Evolutionary conservation across 1,140 invertebrate species (phyloP).

Genomic region (Anagrus nilaparvatae): DNA sequence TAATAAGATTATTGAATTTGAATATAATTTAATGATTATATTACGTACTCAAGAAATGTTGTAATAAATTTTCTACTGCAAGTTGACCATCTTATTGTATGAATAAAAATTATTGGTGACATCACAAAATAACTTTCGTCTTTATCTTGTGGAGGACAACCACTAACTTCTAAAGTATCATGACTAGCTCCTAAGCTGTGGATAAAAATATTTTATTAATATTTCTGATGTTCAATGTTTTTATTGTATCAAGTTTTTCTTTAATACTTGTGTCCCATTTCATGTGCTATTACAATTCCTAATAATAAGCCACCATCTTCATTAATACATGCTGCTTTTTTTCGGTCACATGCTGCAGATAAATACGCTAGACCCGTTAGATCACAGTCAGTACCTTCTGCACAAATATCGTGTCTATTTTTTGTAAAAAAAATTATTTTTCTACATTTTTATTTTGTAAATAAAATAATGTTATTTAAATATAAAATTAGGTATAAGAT

Average conservation of each 20-base stretch:
- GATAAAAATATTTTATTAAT: constrained; percentile 1
- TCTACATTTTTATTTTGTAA: background rate
- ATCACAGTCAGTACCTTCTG: constrained; percentile 47
- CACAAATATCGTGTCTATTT: constrained; percentile 54
- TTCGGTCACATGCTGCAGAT: constrained; percentile 52
- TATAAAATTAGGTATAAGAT: too few species aligned
- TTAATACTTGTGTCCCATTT: constrained; percentile 60
- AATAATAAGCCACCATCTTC: constrained; percentile 57
- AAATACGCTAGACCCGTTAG: constrained; percentile 58
- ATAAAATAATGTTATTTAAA: background rate
- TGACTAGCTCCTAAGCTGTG: constrained; percentile 52
- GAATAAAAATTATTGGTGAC: constrained; percentile 52
- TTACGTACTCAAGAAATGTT: constrained; percentile 50
- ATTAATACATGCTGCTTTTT: constrained; percentile 54
- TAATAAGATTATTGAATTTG: background rate
- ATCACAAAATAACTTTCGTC: constrained; percentile 48
- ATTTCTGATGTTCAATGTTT: background rate
- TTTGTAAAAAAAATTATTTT: constrained; percentile 10
- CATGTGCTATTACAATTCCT: constrained; percentile 59
- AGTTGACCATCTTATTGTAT: constrained; percentile 52
- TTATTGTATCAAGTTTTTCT: background rate
- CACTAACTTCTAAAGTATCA: constrained; percentile 42
- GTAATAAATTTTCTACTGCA: constrained; percentile 55
- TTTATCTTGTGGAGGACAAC: constrained; percentile 32
- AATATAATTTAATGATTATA: background rate